Evolutionary conservation across 2,888 invertebrate genomes (phyloP), one percentile per base, ranked within the genome.

Genomic region (Chorisops tibialis): DNA sequence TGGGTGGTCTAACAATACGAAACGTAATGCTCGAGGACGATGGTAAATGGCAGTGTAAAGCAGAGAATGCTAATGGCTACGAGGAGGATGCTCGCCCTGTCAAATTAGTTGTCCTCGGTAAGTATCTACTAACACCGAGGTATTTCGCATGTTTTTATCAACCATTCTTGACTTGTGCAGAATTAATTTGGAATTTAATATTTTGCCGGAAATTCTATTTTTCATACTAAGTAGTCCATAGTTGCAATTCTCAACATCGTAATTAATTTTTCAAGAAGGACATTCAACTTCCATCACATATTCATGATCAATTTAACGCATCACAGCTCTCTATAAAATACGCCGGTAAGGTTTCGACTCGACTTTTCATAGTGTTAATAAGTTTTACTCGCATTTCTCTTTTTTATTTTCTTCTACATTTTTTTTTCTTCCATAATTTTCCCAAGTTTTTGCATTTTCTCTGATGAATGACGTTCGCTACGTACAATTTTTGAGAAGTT

Each of bases 31-130:
- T 79, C 11, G 86, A 87, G 72, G 87, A 88, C 70, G 85, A 87
- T 70, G 89, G 89, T n/a, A 80, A 83, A 69, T 89, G 89, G 85
- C 83, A 82, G 68, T 90, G 89, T 72, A 85, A 85, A 68, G 84
- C 87, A 5, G 85, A 85, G 70, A 87, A 87, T 71, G 81, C 83
- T 3, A 70, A 74, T 24, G 81, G 83, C 37, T 83, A 83, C 61
- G 82, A 85, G 2, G 82, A 86, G 45, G 83, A 85, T 63, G 84
- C 86, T 24, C 81, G 83, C 70, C 84, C 85, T 45, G 82, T 86
- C 67, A 84, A 85, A 73, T 80, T 87, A 69, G 82, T 85, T 63
- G 84, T 86, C 63, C 79, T 86, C 66, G 86, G 86, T 86, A 74
- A 83, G 84, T 80, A 30, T 24, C 37, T 12, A n/a, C n/a, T n/a